Evolutionary conservation across 2,888 invertebrate genomes (phyloP), one percentile per base, ranked within the genome.

Genomic region (Caenorhabditis wallacei): DNA sequence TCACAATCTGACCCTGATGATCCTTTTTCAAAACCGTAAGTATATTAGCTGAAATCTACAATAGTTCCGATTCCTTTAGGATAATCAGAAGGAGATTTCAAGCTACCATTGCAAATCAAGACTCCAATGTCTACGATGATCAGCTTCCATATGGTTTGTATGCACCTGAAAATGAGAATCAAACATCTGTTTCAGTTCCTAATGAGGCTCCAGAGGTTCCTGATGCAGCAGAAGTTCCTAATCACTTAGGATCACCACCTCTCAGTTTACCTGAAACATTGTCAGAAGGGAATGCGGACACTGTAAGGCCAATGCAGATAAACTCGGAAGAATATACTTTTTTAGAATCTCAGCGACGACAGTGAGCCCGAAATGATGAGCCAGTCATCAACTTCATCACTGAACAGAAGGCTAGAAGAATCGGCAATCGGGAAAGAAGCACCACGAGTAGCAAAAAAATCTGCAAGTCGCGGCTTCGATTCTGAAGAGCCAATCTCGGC

Each of bases 21-120:
- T 20, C 85, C 86, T 3, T 88, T 88, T 56, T 87, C 87, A 1
- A 87, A 85, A 68, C 87, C 88, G 88, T 88, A 75, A 75, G 87
- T 84, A 48, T 8, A 57, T 69, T 24, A 20, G 24, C 7, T 51
- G 22, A n/a, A 20, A 22, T 35, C 2, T 7, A 10, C 11, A 20
- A 18, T 4, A 3, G 11, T 20, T 51, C 13, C 13, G n/a, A n/a
- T n/a, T n/a, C 18, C 24, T 20, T 43, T 35, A 84, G 84, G 64
- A 74, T 84, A 30, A 68, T 84, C 22, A 22, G 84, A 30, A 56
- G 43, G 22, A 8, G 80, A 16, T 84, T 78, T 22, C 80, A 84
- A 80, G 63, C 74, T n/a, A 84, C 80, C 2, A 16, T 54, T 16
- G 48, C 54, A 8, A 61, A 71, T 40, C 66, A 63, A 66, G 61